Evolutionary conservation across 2,797 vertebrate species (phyloP).

Genomic region (Tenualosa ilisha): DNA sequence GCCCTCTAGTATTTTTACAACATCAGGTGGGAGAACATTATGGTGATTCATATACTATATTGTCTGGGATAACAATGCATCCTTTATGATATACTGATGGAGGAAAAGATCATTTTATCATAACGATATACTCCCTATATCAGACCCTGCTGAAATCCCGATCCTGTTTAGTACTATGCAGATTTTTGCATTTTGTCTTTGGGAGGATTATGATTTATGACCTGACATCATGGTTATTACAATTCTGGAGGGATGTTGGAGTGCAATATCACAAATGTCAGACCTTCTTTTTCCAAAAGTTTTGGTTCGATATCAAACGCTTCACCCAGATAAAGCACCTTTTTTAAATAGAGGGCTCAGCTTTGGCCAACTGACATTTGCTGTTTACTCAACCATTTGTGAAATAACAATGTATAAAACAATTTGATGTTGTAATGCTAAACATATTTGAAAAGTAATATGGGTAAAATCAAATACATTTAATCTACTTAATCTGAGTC

Average conservation of each 20-base stretch:
- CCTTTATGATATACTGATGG: not conserved
- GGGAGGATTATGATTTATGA: not conserved
- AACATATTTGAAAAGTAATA: not conserved
- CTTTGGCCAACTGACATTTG: slow-evolving; percentile 41
- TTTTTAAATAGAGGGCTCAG: slow-evolving; percentile 34
- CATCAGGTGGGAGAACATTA: not conserved
- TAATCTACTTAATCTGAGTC: not conserved
- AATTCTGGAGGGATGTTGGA: not conserved
- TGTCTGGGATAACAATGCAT: not conserved
- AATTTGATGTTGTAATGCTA: not conserved
- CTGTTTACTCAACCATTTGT: slow-evolving; percentile 30
- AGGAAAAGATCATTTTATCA: not conserved
- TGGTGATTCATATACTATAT: not conserved
- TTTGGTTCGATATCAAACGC: not conserved
- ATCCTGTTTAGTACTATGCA: not conserved
- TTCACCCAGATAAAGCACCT: not conserved
- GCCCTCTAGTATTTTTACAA: not conserved
- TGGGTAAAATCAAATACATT: not conserved
- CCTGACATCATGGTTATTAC: slow-evolving; percentile 12
- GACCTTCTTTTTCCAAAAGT: not conserved
- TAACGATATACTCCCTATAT: not conserved
- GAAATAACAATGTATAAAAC: slow-evolving; percentile 38
- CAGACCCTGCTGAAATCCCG: slow-evolving; percentile 3
- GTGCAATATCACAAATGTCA: slow-evolving; percentile 31
- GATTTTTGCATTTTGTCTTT: slow-evolving; percentile 3